These are phyloP conservation scores for Aleiodes leptofemur DNA, from an alignment of 2,888 invertebrate species.

Conservation along the genomic window DNA sequence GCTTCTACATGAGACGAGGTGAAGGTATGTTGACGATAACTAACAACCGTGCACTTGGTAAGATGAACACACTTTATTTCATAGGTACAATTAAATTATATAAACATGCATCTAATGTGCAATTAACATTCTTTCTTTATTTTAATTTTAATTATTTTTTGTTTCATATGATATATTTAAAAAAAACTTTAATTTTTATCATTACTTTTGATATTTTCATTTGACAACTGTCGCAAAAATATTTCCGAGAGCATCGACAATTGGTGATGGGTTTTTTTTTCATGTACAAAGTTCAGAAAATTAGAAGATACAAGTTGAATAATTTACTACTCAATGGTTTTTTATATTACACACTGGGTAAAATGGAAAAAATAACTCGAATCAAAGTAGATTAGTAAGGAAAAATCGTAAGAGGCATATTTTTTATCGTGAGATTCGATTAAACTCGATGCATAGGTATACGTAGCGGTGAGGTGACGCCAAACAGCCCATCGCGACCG, in stretches of 20 bases:
- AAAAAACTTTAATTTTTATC: conserved; percentile 51
- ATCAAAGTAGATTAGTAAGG: conserved; percentile 13
- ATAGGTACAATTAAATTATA: conserved; percentile 55
- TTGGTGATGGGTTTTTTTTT: conserved; percentile 27
- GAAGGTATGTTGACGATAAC: conserved; percentile 65
- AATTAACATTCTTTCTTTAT: conserved; percentile 61
- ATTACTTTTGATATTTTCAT: conserved; percentile 39
- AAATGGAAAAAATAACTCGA: conserved; percentile 10
- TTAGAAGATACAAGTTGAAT: conserved; percentile 31
- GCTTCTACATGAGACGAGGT: conserved; percentile 69
- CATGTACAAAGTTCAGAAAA: conserved; percentile 27
- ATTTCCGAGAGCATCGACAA: conserved; percentile 13
- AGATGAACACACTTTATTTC: conserved; percentile 62
- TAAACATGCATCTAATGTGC: conserved; percentile 70
- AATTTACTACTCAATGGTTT: neutral
- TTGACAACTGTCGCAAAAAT: neutral
- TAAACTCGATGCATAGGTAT: conserved; percentile 77
- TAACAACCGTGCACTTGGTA: conserved; percentile 60
- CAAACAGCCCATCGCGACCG: conserved; percentile 87
- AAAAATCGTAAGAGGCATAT: conserved; percentile 46
- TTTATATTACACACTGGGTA: conserved; percentile 4
- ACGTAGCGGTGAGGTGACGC: conserved; percentile 86
- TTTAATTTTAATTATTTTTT: conserved; percentile 44
- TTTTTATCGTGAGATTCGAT: conserved; percentile 59
- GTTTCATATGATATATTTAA: conserved; percentile 41